Evolutionary conservation across 2,797 vertebrate genomes (phyloP).

Genomic region (Amblyraja radiata): DNA sequence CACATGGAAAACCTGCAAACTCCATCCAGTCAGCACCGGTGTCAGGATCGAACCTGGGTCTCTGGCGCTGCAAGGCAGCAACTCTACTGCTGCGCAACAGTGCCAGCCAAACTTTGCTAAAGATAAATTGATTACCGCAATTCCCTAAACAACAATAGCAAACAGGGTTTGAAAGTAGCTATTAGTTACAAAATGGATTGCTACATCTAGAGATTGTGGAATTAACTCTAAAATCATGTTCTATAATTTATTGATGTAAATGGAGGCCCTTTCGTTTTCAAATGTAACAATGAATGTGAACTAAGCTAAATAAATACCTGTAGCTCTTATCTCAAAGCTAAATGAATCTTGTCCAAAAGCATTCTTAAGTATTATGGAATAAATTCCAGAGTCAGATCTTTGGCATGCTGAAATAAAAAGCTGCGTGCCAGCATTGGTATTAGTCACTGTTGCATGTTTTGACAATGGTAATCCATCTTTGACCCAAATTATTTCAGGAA

Average conservation of each 20-base stretch:
- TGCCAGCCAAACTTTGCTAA: too few relatives aligned
- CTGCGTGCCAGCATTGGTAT: constrained; percentile 58
- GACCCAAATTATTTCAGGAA: constrained; percentile 64
- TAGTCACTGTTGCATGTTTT: constrained; percentile 54
- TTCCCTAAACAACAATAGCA: background rate
- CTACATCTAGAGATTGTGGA: background rate
- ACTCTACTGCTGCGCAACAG: too few relatives aligned
- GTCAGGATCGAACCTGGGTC: too few relatives aligned
- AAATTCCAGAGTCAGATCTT: constrained; percentile 63
- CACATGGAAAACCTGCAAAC: too few relatives aligned
- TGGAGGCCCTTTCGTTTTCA: background rate
- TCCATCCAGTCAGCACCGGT: too few relatives aligned
- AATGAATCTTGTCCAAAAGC: constrained; percentile 60
- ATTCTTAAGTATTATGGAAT: constrained; percentile 62
- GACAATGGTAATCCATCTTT: constrained; percentile 70
- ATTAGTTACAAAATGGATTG: background rate
- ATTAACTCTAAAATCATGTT: background rate
- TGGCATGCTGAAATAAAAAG: constrained; percentile 68
- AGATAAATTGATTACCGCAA: background rate
- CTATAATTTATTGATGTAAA: background rate
- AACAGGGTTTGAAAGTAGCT: background rate
- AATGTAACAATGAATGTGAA: background rate
- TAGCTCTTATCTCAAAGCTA: constrained; percentile 65
- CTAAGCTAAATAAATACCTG: constrained; percentile 60
- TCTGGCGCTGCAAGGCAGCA: too few relatives aligned